Conservation (phyloP, 2,113 vertebrate species). For the Terrapene triunguis region DNA sequence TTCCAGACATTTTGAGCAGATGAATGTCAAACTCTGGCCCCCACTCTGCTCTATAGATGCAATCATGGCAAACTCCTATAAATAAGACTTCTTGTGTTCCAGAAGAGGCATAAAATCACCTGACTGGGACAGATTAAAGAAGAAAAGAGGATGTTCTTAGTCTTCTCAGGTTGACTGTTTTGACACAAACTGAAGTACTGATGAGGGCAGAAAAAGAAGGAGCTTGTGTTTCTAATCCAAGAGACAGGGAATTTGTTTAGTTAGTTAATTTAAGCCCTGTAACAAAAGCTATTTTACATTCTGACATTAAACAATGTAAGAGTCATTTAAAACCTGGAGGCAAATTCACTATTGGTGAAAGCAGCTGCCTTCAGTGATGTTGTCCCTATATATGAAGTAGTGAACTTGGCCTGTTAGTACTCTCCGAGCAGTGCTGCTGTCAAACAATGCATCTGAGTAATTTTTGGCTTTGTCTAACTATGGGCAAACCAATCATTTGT, state of each 20-base stretch:
- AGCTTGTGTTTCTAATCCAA: background rate
- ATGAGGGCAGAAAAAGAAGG: background rate
- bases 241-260: background rate
- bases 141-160: too few relatives aligned
- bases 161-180: background rate
- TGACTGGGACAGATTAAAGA: background rate
- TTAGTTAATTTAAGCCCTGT: conserved; percentile 37
- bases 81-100: background rate
- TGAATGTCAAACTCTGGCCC: background rate
- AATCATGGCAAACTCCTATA: background rate
- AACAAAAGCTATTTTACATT: conserved; percentile 14
- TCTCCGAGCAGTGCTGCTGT: conserved; percentile 51
- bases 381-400: conserved; percentile 64
- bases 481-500: conserved; percentile 58
- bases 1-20: background rate
- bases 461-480: conserved; percentile 63
- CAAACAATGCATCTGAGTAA: conserved; percentile 69
- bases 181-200: background rate
- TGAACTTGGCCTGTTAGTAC: conserved; percentile 39
- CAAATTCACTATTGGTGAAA: conserved; percentile 36
- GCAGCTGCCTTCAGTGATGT: conserved; percentile 67
- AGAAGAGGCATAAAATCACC: background rate
- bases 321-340: conserved; percentile 58
- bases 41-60: background rate
- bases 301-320: conserved; percentile 49